A percentile compares a stretch with the other conserved stretches of the same genome.
These are phyloP conservation scores for Pomatostomus ruficeps DNA, from an alignment of 2,113 vertebrate genomes.

Conservation along the genomic window DNA sequence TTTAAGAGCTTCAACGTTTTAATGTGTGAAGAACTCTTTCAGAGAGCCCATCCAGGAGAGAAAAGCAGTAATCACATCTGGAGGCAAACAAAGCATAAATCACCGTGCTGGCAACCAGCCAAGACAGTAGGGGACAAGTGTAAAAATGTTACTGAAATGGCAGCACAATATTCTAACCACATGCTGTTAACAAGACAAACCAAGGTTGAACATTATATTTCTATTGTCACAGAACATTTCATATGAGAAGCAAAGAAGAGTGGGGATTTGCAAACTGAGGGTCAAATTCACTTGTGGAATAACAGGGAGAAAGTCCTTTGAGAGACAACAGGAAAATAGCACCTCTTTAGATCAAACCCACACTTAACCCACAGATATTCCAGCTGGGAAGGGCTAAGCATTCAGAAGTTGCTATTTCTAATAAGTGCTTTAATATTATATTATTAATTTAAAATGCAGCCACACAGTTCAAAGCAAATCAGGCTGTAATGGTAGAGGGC, in stretches of 20 bases:
- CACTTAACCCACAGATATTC: not conserved
- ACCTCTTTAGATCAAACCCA: not conserved
- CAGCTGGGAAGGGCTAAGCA: not conserved
- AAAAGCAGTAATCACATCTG: constrained; percentile 48
- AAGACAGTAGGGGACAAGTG: constrained; percentile 42
- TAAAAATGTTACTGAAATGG: constrained; percentile 44
- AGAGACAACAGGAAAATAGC: not conserved
- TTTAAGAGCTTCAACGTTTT: not conserved
- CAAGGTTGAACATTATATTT: constrained; percentile 23
- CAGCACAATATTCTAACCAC: constrained; percentile 35
- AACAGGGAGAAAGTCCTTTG: not conserved
- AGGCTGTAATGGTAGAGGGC: not conserved
- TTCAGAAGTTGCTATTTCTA: not conserved
- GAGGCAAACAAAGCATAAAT: constrained; percentile 44
- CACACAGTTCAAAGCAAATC: not conserved
- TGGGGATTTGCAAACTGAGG: not conserved
- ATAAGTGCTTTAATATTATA: not conserved
- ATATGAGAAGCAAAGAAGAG: not conserved
- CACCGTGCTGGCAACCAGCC: not conserved
- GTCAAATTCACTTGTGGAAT: not conserved
- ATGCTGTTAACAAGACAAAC: constrained; percentile 49
- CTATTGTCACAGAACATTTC: not conserved
- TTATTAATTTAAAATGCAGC: not conserved
- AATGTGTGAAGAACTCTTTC: not conserved
- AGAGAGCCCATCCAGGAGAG: not conserved